These are phyloP conservation scores for Eupeodes corollae DNA, from an alignment of 1,140 invertebrate genomes.

Conservation along the genomic window DNA sequence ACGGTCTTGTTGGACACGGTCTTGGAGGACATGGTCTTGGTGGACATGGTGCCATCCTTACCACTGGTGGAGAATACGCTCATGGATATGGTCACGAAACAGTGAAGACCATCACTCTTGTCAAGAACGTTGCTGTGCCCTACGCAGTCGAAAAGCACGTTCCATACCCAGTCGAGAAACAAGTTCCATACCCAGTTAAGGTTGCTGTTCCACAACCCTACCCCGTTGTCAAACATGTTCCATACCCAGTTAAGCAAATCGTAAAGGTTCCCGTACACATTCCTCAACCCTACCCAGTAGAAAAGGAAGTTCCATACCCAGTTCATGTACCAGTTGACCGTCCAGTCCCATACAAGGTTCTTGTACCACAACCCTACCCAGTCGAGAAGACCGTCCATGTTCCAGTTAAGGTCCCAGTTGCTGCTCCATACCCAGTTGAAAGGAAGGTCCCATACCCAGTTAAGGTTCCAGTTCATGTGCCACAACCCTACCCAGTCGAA, in stretches of 20 bases:
- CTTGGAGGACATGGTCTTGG: background rate
- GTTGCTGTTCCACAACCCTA: slow-evolving; percentile 52
- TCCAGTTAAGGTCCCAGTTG: slow-evolving; percentile 45
- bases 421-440: slow-evolving; percentile 47
- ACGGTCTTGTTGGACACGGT: slow-evolving; percentile 6
- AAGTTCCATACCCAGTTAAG: slow-evolving; percentile 50
- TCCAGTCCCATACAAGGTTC: slow-evolving; percentile 49
- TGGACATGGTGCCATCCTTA: slow-evolving; percentile 9
- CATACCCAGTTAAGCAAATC: slow-evolving; percentile 48
- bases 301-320: slow-evolving; percentile 38
- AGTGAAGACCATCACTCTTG: slow-evolving; percentile 37
- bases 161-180: slow-evolving; percentile 52
- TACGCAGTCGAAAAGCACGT: slow-evolving; percentile 51
- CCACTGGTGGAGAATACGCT: slow-evolving; percentile 5
- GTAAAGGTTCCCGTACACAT: slow-evolving; percentile 52
- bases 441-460: slow-evolving; percentile 44
- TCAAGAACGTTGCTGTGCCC: slow-evolving; percentile 48
- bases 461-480: slow-evolving; percentile 49
- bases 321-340: slow-evolving; percentile 46
- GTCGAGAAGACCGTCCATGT: slow-evolving; percentile 42
- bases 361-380: slow-evolving; percentile 55
- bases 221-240: slow-evolving; percentile 48
- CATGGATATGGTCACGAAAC: slow-evolving; percentile 10
- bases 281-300: slow-evolving; percentile 46
- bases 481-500: slow-evolving; percentile 48